Percentiles rank a stretch among this genome's conserved stretches.
Evolutionary conservation across 2,888 invertebrate genomes (phyloP).

Genomic region (Baccha elongata): DNA sequence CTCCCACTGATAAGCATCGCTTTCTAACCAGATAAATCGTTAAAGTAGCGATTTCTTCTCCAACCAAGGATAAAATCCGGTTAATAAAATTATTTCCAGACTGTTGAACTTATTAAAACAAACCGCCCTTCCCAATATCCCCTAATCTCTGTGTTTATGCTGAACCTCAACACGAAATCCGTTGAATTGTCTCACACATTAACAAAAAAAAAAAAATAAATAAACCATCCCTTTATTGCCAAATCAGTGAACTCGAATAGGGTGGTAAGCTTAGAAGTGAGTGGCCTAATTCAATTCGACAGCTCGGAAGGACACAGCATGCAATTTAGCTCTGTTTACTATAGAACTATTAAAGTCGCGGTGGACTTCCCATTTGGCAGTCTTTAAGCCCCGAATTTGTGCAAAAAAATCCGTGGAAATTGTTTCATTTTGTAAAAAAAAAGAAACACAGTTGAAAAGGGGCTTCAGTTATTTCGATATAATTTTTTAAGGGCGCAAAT

Average conservation of each 20-base stretch:
- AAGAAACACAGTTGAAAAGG: not conserved
- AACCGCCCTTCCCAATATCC: conserved; percentile 66
- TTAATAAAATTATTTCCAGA: conserved; percentile 74
- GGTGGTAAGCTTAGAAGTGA: conserved; percentile 43
- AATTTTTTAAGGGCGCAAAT: conserved; percentile 35
- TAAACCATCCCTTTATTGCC: conserved; percentile 19
- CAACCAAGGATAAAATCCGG: conserved; percentile 54
- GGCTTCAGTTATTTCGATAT: not conserved
- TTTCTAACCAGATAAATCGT: conserved; percentile 17
- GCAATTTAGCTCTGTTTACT: conserved; percentile 34
- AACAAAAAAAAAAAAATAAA: not conserved
- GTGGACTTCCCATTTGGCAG: conserved; percentile 12
- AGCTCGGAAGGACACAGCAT: conserved; percentile 60
- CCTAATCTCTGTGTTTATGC: conserved; percentile 33
- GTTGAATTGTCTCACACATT: conserved; percentile 22
- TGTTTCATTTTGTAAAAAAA: conserved; percentile 51
- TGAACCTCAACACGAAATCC: conserved; percentile 27
- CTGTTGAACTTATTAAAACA: conserved; percentile 73
- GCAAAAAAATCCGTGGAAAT: conserved; percentile 55
- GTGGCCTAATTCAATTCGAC: conserved; percentile 63
- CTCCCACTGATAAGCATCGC: conserved; percentile 50
- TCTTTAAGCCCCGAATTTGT: conserved; percentile 5
- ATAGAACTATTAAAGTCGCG: not conserved
- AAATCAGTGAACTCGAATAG: conserved; percentile 29
- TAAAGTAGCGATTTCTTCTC: conserved; percentile 36